Percentiles rank a stretch among this genome's conserved stretches.
These are phyloP conservation scores for Porites lutea DNA, from an alignment of 64 coral and sea anemone genomes.

Conservation along the genomic window DNA sequence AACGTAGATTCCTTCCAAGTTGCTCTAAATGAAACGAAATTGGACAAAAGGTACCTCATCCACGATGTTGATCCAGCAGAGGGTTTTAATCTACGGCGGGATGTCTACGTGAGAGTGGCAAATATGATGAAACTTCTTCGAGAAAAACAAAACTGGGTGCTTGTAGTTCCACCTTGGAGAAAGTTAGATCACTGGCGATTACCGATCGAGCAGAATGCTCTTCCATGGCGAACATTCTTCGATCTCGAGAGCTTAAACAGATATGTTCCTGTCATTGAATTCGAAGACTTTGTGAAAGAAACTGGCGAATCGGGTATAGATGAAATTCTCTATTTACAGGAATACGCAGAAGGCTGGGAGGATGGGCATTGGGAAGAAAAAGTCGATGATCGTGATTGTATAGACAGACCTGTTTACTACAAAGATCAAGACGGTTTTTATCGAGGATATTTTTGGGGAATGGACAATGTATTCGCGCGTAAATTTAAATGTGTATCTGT, in stretches of 20 bases:
- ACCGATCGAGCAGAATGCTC: conserved; percentile 79
- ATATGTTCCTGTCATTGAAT: conserved; percentile 97
- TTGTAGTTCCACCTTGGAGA: conserved; percentile 97
- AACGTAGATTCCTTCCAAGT: conserved; percentile 70
- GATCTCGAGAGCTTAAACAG: conserved; percentile 93
- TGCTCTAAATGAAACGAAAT: conserved; percentile 25
- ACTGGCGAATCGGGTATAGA: conserved; percentile 85
- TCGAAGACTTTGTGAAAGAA: conserved; percentile 92
- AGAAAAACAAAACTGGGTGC: conserved; percentile 90
- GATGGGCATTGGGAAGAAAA: conserved; percentile 98
- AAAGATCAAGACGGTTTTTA: conserved; percentile 78
- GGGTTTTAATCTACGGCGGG: conserved; percentile 95
- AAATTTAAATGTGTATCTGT: conserved; percentile 95
- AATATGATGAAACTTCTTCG: conserved; percentile 86
- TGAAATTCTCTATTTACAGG: conserved; percentile 91
- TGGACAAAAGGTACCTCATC: conserved; percentile 83
- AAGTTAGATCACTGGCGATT: conserved; percentile 95
- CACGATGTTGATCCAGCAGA: conserved; percentile 98
- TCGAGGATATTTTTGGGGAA: conserved; percentile 95
- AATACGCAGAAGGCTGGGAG: conserved; percentile 96
- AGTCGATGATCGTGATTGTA: conserved; percentile 94
- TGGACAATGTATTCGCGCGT: conserved; percentile 74
- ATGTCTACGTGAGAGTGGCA: conserved; percentile 94
- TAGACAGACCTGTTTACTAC: conserved; percentile 76
- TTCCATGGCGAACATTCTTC: conserved; percentile 96